These are phyloP conservation scores for mouse (Mus musculus) DNA, from an alignment of 2,113 vertebrate genomes.

Conservation along the genomic window DNA sequence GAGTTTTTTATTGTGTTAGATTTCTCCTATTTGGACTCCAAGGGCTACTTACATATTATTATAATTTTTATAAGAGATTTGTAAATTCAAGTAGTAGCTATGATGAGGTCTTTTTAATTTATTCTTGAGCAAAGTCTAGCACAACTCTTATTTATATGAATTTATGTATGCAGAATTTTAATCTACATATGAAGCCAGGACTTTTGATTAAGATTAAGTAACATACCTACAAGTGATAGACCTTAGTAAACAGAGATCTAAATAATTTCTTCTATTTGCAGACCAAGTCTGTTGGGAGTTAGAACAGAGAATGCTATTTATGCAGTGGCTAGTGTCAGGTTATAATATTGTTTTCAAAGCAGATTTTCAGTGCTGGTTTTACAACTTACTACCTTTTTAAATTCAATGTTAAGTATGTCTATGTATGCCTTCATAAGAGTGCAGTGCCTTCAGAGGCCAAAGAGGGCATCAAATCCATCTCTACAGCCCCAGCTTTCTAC, in stretches of 20 bases:
- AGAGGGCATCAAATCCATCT: neutral
- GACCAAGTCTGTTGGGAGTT: conserved; percentile 9
- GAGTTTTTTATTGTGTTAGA: conserved; percentile 26
- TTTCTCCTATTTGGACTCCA: conserved; percentile 23
- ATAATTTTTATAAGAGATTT: conserved; percentile 9
- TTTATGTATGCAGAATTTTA: conserved; percentile 55
- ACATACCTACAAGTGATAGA: conserved; percentile 14
- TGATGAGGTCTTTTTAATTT: neutral
- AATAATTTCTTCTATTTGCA: neutral
- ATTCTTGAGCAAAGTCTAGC: neutral
- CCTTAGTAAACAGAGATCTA: neutral
- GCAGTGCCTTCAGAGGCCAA: neutral
- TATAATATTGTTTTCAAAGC: conserved; percentile 24
- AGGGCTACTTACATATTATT: conserved; percentile 7
- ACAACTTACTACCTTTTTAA: neutral
- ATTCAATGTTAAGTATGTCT: neutral
- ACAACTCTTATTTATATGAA: conserved; percentile 11
- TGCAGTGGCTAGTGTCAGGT: neutral
- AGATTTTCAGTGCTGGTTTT: conserved; percentile 44
- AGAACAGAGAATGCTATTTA: neutral
- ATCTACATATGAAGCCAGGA: neutral
- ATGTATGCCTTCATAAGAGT: neutral
- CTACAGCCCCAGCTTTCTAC: neutral
- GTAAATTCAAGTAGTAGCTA: conserved; percentile 29
- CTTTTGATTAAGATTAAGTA: conserved; percentile 49